Base-by-base conservation (phyloP, 2,113 vertebrate species). In the Glaucomys volans region DNA sequence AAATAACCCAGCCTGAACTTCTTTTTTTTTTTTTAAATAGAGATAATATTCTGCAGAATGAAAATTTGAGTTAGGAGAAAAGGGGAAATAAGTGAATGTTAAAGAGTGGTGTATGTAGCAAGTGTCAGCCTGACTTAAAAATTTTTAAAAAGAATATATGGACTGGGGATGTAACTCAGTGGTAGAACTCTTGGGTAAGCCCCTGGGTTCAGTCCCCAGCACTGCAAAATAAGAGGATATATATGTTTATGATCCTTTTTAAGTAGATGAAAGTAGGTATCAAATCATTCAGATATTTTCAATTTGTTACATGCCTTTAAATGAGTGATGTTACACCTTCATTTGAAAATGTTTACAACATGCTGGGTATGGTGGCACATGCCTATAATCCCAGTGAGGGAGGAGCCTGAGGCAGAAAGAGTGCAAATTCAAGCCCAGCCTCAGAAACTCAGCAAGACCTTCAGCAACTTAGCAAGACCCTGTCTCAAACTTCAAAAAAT, bases 241-340 rank as follows among this genome's bases (percentile, higher is more conserved):
- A n/a, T 67, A n/a, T 81, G 90, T 67, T 77, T 79, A 17, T 84
- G 13, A 71, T 77, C 69, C 35, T 83, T 87, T 82, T 90, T 59
- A 5, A 80, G 54, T 52, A 76, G 20, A 32, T 67, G 18, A 66
- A 57, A 20, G 5, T 91, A 26, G 24, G 5, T 77, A 83, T 93
- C 30, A 84, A 93, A 85, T 95, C 67, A 72, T 13, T 18, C 52
- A 13, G 16, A 4, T 90, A 82, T 77, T 90, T 90, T 35, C 5
- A 85, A 42, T 8, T 30, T 69, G 26, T 26, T 94, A 69, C 12
- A 59, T 81, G 54, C 50, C 9, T 94, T 92, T 81, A 81, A 97
- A 92, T 20, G 28, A 59, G 17, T 69, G 24, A 86, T 84, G 13
- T 54, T 92, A 86, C 1, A 42, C 9, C 22, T 94, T 91, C 40